Evolutionary conservation across 2,797 vertebrate genomes (phyloP), one percentile per base, ranked within the genome.

Genomic region (Malacoctenus gilli): DNA sequence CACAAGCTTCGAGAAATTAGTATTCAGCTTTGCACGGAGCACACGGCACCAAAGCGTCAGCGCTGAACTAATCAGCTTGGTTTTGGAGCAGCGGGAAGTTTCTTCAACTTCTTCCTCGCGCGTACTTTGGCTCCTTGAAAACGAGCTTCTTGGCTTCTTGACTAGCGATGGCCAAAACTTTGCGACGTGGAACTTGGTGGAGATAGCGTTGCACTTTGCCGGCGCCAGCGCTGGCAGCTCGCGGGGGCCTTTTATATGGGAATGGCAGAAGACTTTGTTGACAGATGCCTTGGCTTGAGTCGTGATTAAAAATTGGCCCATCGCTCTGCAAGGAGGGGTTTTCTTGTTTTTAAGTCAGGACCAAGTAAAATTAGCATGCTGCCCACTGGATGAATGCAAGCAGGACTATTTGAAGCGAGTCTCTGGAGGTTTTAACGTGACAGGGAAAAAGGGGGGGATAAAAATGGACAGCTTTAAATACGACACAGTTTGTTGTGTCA

Each of bases 241-340:
- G 7, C 5, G 25, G 5, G n/a, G 59, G 53, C 13, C 34, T 66
- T 69, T 66, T 38, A 55, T 3, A 68, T 50, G 50, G 68, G 10
- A 74, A 21, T 55, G 20, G 35, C 46, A 51, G 23, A 51, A 36
- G 34, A 64, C 12, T 53, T 69, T 67, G 20, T 52, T 43, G 52
- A 71, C 48, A 59, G 70, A 78, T 72, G 73, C 31, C 25, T 65
- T 66, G 49, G 56, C 52, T 52, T 39, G 42, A 71, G 23, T 37
- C 14, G 5, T 65, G 60, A 68, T 52, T 61, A 28, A 64, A 50
- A 59, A 40, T 23, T 57, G 59, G 32, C 20, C 30, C 13, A 22
- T 57, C 5, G 20, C 4, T 34, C 16, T 41, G 40, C 41, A 44
- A 18, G 12, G 5, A 53, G 9, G 2, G 10, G 14, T 58, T 65